Evolutionary conservation across 1,140 invertebrate genomes (phyloP), one percentile per base, ranked within the genome.

Genomic region (Dryas iulia): DNA sequence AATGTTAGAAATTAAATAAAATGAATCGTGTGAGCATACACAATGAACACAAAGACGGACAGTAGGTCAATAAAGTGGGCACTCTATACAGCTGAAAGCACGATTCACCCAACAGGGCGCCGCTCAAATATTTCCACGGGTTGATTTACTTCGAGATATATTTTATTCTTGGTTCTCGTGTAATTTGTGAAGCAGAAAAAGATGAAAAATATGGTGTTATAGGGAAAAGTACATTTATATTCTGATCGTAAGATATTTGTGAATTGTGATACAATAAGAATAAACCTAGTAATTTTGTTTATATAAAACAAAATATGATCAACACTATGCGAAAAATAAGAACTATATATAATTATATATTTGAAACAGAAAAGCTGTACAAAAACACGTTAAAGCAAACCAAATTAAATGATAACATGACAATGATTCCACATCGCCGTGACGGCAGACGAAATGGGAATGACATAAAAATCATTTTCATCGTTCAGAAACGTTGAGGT

Each of bases 381-480:
- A 10, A 21, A 21, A 47, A 21, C 39, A 18, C 14, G 8, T 21
- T 21, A 47, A 47, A 21, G 39, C 39, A 21, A 47, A 47, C 18
- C 14, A 3, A 8, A 47, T 47, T 21, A 21, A 21, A 21, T 47
- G 18, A 47, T 47, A 47, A 47, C 39, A 47, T 47, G 39, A 47
- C 39, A 26, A 56, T 24, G 23, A 56, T 25, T 53, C 28, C 47
- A 54, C 26, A n/a, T 12, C 30, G 25, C n/a, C 31, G 57, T 57
- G 56, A 57, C 18, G 30, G 11, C 62, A 33, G 31, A 52, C 26
- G 54, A 54, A 69, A 69, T 58, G 57, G 62, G 25, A 69, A 62
- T 69, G 69, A 64, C 64, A 62, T 72, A 75, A 75, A 73, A 77
- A 67, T 74, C 60, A 64, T 66, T 71, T 68, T 65, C 72, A 74